Evolutionary conservation across 2,113 vertebrate species (phyloP).

Genomic region (Orientallactaga bullata): DNA sequence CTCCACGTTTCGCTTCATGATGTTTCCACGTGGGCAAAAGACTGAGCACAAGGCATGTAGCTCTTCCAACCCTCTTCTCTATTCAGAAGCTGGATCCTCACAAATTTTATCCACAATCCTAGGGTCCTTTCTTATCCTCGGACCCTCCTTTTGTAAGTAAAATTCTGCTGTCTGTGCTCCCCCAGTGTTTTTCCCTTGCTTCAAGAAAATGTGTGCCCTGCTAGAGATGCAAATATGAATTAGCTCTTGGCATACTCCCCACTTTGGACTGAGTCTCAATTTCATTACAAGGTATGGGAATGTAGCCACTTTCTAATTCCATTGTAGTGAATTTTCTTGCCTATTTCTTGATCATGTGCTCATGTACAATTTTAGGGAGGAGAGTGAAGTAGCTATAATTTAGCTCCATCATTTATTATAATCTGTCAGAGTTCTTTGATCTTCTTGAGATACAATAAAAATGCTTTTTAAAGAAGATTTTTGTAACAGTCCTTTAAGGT

Average conservation of each 20-base stretch:
- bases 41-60: background rate
- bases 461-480: constrained; percentile 6
- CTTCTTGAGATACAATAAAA: background rate
- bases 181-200: background rate
- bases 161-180: background rate
- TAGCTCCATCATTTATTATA: background rate
- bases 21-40: background rate
- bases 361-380: background rate
- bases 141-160: background rate
- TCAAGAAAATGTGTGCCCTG: background rate
- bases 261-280: background rate
- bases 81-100: background rate
- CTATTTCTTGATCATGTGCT: constrained; percentile 13
- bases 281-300: background rate
- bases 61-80: background rate
- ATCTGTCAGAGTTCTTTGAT: background rate
- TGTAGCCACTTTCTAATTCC: background rate
- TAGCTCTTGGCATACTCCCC: background rate
- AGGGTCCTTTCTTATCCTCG: background rate
- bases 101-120: background rate
- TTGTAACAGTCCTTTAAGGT: background rate
- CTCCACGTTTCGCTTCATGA: background rate
- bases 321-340: background rate
- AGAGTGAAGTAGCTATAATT: background rate
- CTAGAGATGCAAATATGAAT: background rate